phyloP scores from a whole-genome alignment of 2,888 invertebrate genomes.

The Scaptomyza parva region DNA sequence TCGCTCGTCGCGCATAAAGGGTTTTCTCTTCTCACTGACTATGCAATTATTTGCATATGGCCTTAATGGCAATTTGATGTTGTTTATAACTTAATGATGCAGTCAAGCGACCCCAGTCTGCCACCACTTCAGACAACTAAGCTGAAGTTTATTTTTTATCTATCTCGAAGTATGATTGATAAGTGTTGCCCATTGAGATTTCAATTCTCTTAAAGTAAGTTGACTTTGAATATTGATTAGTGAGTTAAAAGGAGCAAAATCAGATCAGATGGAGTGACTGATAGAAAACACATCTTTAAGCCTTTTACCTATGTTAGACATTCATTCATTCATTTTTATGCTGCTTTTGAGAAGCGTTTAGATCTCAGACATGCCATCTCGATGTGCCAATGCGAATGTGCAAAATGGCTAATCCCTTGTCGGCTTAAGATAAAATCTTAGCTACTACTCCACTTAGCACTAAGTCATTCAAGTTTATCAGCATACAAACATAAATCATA shows the following conservation, averaged over 20 bases:
- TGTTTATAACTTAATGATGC: slow-evolving; percentile 77
- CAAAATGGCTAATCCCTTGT: slow-evolving; percentile 63
- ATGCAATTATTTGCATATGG: slow-evolving; percentile 77
- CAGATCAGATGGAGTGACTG: neutral
- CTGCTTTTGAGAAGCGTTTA: slow-evolving; percentile 37
- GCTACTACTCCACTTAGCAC: slow-evolving; percentile 56
- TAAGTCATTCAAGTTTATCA: slow-evolving; percentile 45
- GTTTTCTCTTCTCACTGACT: slow-evolving; percentile 47
- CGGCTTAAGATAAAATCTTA: slow-evolving; percentile 52
- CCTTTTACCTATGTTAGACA: slow-evolving; percentile 39
- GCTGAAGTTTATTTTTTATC: slow-evolving; percentile 11
- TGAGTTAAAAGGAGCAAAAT: slow-evolving; percentile 18
- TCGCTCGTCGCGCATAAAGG: slow-evolving; percentile 50
- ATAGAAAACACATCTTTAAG: slow-evolving; percentile 7
- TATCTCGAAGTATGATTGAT: slow-evolving; percentile 67
- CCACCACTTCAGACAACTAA: slow-evolving; percentile 36
- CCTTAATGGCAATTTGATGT: slow-evolving; percentile 79
- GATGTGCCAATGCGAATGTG: slow-evolving; percentile 64
- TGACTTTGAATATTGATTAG: slow-evolving; percentile 19
- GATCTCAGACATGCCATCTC: slow-evolving; percentile 49
- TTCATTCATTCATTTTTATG: slow-evolving; percentile 18
- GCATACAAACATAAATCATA: slow-evolving; percentile 30
- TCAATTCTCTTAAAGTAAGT: slow-evolving; percentile 32
- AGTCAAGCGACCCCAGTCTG: slow-evolving; percentile 58
- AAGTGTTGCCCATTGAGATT: slow-evolving; percentile 65